A percentile compares a stretch with the other conserved stretches of the same genome.
Conservation (phyloP, 2,888 invertebrate species). For the Stomorhina lunata region DNA sequence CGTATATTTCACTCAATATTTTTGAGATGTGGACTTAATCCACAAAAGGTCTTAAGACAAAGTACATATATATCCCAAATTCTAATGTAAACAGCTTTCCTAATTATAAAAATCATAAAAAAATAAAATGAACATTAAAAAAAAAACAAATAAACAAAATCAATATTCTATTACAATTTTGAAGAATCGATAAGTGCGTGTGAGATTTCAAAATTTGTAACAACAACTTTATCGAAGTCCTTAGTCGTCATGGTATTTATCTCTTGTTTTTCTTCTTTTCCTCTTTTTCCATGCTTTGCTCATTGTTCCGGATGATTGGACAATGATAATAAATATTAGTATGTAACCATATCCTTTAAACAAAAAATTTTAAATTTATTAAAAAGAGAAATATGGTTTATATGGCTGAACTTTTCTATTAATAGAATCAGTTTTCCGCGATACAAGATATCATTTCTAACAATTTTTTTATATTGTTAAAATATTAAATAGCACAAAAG, state of each 20-base stretch:
- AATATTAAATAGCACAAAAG: no score
- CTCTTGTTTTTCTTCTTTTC: neutral
- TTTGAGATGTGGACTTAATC: no score
- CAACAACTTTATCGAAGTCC: neutral
- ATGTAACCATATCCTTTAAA: slow-evolving; percentile 3
- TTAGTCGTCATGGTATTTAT: neutral
- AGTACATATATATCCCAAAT: neutral
- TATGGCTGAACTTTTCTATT: no score
- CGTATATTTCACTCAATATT: no score
- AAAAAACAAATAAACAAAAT: neutral
- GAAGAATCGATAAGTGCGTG: neutral
- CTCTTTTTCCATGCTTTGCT: slow-evolving; percentile 10
- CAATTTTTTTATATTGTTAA: no score
- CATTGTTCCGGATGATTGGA: slow-evolving; percentile 58
- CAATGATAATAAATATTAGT: slow-evolving; percentile 54
- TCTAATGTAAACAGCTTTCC: neutral
- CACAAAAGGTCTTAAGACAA: neutral
- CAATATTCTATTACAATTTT: neutral
- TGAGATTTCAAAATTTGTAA: neutral
- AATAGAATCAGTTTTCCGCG: no score
- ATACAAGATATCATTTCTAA: no score
- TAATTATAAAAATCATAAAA: no score
- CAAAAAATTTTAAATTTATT: slow-evolving; percentile 8
- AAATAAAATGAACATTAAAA: neutral
- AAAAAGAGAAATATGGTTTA: neutral